phyloP scores from a whole-genome alignment of 2,888 invertebrate species.

The Erynnis tages region DNA sequence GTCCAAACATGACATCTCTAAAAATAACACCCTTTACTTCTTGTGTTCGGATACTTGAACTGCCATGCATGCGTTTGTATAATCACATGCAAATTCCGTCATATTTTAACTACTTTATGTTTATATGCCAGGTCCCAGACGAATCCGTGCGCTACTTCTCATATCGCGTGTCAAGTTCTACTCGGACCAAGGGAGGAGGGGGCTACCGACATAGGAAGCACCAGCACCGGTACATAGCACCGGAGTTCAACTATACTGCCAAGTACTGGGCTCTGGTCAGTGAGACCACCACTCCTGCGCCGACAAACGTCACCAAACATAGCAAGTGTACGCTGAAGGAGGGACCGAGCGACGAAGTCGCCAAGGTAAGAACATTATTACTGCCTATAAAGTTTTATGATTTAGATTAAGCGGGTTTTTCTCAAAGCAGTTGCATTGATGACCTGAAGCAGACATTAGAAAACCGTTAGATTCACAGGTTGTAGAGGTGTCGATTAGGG shows the following conservation, averaged over 20 bases:
- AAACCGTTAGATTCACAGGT: too few relatives aligned
- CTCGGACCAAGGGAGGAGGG: conserved; percentile 69
- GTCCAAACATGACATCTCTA: too few relatives aligned
- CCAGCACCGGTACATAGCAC: conserved; percentile 73
- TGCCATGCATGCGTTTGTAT: too few relatives aligned
- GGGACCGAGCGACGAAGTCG: conserved; percentile 66
- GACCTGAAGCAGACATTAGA: too few relatives aligned
- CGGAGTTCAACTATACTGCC: conserved; percentile 72
- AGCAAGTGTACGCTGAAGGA: conserved; percentile 71
- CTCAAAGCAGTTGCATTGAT: too few relatives aligned
- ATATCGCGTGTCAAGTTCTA: conserved; percentile 72
- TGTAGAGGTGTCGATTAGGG: too few relatives aligned
- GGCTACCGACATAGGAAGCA: conserved; percentile 68
- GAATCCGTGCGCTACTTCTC: conserved; percentile 70
- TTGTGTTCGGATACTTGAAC: too few relatives aligned
- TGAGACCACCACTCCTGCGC: conserved; percentile 59
- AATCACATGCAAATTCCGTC: too few relatives aligned
- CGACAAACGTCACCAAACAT: conserved; percentile 57
- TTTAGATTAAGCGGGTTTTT: too few relatives aligned
- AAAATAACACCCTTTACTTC: too few relatives aligned
- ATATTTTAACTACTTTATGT: too few relatives aligned
- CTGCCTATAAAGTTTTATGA: not conserved
- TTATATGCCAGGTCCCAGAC: conserved; percentile 69
- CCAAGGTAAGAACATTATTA: conserved; percentile 49
- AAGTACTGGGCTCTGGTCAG: conserved; percentile 75